Evolutionary conservation across 1,140 invertebrate species (phyloP).

Genomic region (Monomorium pharaonis): DNA sequence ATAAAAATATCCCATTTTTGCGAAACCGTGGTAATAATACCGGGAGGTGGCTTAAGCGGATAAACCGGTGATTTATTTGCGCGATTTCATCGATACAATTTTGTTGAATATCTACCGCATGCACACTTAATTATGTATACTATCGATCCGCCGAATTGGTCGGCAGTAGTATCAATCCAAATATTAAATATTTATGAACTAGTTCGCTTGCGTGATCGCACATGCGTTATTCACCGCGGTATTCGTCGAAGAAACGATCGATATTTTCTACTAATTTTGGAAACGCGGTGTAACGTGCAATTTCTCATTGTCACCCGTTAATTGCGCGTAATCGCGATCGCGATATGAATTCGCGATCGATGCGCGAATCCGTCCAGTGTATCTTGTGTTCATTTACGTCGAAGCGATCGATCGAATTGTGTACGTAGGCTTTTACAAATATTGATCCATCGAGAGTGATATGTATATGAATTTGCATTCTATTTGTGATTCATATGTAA

Average conservation of each 20-base stretch:
- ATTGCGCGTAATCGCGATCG: conserved; percentile 52
- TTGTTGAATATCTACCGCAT: conserved; percentile 27
- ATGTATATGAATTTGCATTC: conserved; percentile 51
- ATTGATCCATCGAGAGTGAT: conserved; percentile 38
- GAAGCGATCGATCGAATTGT: conserved; percentile 42
- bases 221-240: conserved; percentile 20
- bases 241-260: conserved; percentile 31
- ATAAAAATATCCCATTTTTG: conserved; percentile 40
- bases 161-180: conserved; percentile 41
- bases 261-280: conserved; percentile 59
- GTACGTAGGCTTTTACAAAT: conserved; percentile 47
- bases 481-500: conserved; percentile 49
- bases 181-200: conserved; percentile 61
- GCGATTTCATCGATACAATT: conserved; percentile 54
- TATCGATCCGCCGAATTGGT: conserved; percentile 48
- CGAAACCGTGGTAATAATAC: conserved; percentile 15
- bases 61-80: conserved; percentile 55
- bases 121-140: conserved; percentile 51
- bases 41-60: conserved; percentile 22
- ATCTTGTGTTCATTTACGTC: conserved; percentile 50
- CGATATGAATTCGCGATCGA: conserved; percentile 33
- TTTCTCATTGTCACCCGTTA: conserved; percentile 57
- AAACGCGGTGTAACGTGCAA: conserved; percentile 10
- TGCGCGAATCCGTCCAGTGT: background rate
- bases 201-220: conserved; percentile 20